phyloP scores from a whole-genome alignment of 2,888 invertebrate genomes.

The Caenorhabditis sp. region DNA sequence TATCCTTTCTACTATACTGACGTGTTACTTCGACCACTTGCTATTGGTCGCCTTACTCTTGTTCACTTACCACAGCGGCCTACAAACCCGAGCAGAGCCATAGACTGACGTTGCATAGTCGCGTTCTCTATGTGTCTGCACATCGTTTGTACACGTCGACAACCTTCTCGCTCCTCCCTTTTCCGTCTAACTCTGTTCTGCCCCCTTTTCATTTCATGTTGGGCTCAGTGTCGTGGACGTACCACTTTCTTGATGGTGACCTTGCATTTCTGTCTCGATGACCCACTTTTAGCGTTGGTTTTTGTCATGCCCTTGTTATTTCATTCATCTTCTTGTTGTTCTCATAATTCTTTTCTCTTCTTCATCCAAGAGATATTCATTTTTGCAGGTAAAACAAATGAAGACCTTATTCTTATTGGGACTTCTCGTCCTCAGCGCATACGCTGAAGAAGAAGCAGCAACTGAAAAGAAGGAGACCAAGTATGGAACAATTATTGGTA shows the following conservation, averaged over 20 bases:
- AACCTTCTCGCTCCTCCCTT: conserved; percentile 7
- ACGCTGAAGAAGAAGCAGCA: conserved; percentile 56
- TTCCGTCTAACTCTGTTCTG: conserved; percentile 7
- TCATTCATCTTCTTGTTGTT: conserved; percentile 2
- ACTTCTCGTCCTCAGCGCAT: conserved; percentile 56
- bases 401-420: conserved; percentile 60
- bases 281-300: conserved; percentile 15
- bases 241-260: conserved; percentile 18
- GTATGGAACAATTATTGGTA: conserved; percentile 71
- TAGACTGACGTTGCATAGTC: conserved; percentile 28
- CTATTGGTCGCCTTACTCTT: conserved; percentile 35
- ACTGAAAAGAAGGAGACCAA: conserved; percentile 59
- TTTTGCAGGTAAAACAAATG: conserved; percentile 37
- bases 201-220: conserved; percentile 22
- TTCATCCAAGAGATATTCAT: neutral
- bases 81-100: conserved; percentile 15
- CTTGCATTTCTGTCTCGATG: conserved; percentile 21
- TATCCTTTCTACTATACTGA: conserved; percentile 12
- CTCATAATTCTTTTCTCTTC: conserved; percentile 1
- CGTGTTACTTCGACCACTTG: conserved; percentile 23
- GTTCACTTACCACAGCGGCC: conserved; percentile 15
- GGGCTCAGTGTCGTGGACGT: conserved; percentile 17
- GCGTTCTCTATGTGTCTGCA: conserved; percentile 5
- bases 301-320: conserved; percentile 1
- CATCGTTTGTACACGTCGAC: conserved; percentile 36